Base-by-base conservation (phyloP, 2,797 vertebrate genomes). In the Notoglanidium macrostoma region DNA sequence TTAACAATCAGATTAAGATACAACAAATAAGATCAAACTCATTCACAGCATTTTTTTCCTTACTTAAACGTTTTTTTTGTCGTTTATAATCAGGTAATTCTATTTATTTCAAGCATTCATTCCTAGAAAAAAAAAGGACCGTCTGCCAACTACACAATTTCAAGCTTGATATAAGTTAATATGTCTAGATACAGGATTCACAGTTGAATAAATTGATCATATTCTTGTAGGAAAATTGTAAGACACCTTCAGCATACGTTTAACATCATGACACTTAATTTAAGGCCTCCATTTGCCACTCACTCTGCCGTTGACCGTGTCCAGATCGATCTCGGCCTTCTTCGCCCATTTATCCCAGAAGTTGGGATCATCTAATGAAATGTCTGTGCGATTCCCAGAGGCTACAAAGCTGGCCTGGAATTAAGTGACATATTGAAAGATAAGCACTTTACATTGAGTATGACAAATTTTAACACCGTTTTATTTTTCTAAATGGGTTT, bases 271-370 rank as follows among this genome's bases (percentile, higher is more conserved):
- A 5, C 5, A 76, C 23, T 15, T 26, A 26, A 70, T 44, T 35
- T 35, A 35, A 35, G 35, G 35, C 1, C 35, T 35, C 35, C 35
- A 19, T 5, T 67, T 68, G 32, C 15, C 44, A 97, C 98, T 96
- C 96, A 99, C 98, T 97, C 98, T 97, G 89, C 97, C 97, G 85
- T 97, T 99, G 92, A 97, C 95, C 76, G 96, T 96, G 2, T 99
- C 98, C 85, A 98, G 93, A 92, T 99, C 98, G 87, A 99, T 97
- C 95, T 99, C 98, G 80, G 98, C 98, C 90, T 99, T 98, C 95
- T 99, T 98, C 65, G 98, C 98, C 98, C 98, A 99, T 93, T 99
- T 99, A 93, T 99, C 98, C 98, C 98, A 99, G 95, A 99, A 99
- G 94, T 99, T 99, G 14, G 98, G 98, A 94, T 99, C 98, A 92